Conservation (phyloP, 2,888 invertebrate genomes). For the Tethea ocularis region DNA sequence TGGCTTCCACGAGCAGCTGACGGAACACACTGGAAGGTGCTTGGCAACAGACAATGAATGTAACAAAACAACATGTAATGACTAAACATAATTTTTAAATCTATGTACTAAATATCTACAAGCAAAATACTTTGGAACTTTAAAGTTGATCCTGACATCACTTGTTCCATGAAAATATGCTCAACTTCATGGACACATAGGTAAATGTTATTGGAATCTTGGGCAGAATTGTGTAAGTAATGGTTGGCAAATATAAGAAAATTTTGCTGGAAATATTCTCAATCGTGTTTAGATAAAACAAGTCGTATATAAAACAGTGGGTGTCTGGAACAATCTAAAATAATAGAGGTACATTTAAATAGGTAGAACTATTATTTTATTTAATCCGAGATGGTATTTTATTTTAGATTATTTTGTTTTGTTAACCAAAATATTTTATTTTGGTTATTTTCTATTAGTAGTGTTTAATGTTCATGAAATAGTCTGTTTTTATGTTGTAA, state of each 20-base stretch:
- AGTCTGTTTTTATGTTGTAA: no score
- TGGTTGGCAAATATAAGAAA: not conserved
- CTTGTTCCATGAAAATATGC: not conserved
- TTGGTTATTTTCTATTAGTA: no score
- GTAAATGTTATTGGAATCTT: not conserved
- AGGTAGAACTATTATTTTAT: not conserved
- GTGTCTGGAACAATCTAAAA: not conserved
- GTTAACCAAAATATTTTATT: no score
- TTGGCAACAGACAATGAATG: no score
- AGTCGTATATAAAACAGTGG: not conserved
- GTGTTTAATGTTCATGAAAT: no score
- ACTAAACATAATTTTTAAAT: no score
- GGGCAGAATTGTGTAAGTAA: not conserved
- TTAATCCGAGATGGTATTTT: not conserved
- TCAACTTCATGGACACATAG: not conserved
- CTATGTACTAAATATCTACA: not conserved
- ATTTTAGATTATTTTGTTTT: not conserved
- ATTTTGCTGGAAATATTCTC: not conserved
- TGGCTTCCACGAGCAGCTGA: no score
- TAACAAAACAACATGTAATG: no score
- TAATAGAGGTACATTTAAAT: not conserved
- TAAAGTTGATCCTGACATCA: not conserved
- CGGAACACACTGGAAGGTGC: no score
- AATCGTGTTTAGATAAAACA: not conserved
- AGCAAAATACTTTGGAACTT: not conserved